Conservation (phyloP, 2,888 invertebrate species). For the Ephialtes manifestator region DNA sequence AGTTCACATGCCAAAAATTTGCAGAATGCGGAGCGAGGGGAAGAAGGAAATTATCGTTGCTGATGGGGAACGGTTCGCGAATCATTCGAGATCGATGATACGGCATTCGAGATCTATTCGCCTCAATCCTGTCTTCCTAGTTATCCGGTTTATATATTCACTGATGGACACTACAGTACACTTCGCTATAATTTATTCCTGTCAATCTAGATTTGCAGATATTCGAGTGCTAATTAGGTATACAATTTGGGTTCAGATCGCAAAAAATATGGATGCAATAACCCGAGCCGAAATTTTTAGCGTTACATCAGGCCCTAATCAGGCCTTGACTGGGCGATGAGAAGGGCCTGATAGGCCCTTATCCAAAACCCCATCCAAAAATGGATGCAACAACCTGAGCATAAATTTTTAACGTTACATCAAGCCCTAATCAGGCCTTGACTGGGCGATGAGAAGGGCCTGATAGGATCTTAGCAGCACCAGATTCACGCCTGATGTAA, state of each 20-base stretch:
- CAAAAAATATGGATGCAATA: too few relatives aligned
- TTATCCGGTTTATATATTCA: background rate
- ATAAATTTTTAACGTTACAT: too few relatives aligned
- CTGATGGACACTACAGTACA: background rate
- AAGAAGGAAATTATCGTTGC: background rate
- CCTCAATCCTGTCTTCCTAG: background rate
- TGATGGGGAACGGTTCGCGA: slow-evolving; percentile 7
- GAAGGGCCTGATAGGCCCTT: too few relatives aligned
- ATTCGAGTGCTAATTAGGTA: background rate
- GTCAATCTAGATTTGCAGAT: background rate
- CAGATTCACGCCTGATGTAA: too few relatives aligned
- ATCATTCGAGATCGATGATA: slow-evolving; percentile 20
- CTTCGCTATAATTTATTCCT: background rate
- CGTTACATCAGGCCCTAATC: too few relatives aligned
- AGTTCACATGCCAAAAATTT: background rate
- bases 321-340: too few relatives aligned
- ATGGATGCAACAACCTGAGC: too few relatives aligned
- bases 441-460: too few relatives aligned
- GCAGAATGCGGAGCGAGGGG: background rate
- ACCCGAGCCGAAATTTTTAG: too few relatives aligned
- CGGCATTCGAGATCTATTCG: slow-evolving; percentile 29
- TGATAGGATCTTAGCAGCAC: too few relatives aligned
- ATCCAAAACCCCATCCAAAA: too few relatives aligned
- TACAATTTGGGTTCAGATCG: background rate
- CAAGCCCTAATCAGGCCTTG: too few relatives aligned